Base-by-base conservation (phyloP, 2,888 invertebrate species). In the Hydropsyche betteni region DNA sequence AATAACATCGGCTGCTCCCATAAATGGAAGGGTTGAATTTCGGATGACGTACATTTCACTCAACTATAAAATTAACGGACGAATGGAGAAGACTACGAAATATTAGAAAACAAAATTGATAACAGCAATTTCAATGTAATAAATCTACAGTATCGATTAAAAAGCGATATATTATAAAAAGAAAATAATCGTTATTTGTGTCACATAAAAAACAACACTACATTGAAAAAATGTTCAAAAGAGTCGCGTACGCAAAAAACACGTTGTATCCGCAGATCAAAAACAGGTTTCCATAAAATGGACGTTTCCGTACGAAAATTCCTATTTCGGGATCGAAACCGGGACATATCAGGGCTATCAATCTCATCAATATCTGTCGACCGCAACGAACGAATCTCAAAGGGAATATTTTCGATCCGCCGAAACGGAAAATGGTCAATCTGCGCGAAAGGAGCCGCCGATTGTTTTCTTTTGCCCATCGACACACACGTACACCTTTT, bases 301-400 rank as follows among this genome's bases (percentile, higher is more conserved):
- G 44, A 6, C 6, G 10, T 44, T 8, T 44, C 10, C 55, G 55
- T 24, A 24, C 24, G 24, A 24, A 44, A 44, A 44, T 44, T 44
- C 44, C 44, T 44, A 44, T 44, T 44, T 44, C 44, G 14, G 51
- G 44, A 33, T 68, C 68, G 38, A 68, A 7, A 34, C 36, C 14
- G 14, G 5, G 33, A 69, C 69, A 14, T 44, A 10, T 69, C n/a
- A 16, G 50, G 44, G 69, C 69, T 36, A 69, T 69, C 69, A 69
- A 69, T 69, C 69, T 69, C 69, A 69, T 69, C 69, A 69, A 50
- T 69, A 69, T 69, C 69, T 69, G 69, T 69, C 69, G 50, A 34
- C 68, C 16, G 64, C 64, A 33, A 64, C 68, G 36, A 38, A 38
- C 10, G n/a, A 38, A 36, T 52, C 53, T 70, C 64, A 70, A 52